Evolutionary conservation across 2,113 vertebrate species (phyloP).

Genomic region (Strix uralensis): DNA sequence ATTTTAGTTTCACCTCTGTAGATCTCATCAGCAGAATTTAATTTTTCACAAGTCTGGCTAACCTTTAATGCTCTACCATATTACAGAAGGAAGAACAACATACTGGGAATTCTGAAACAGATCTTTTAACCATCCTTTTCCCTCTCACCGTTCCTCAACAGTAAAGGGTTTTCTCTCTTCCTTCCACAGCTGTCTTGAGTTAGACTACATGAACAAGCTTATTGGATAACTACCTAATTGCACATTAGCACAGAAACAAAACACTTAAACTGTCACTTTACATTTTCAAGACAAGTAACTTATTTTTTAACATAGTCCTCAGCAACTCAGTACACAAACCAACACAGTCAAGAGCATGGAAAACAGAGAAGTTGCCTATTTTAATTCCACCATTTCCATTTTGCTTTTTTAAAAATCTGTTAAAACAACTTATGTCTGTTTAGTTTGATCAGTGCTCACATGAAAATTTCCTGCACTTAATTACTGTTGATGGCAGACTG

Average conservation of each 20-base stretch:
- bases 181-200: slow-evolving; percentile 64
- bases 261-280: slow-evolving; percentile 64
- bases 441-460: neutral
- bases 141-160: neutral
- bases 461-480: slow-evolving; percentile 26
- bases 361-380: neutral
- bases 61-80: neutral
- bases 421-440: neutral
- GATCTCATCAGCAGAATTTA: neutral
- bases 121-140: neutral
- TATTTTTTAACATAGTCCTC: neutral
- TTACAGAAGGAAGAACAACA: neutral
- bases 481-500: slow-evolving; percentile 28
- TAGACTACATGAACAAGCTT: slow-evolving; percentile 58
- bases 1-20: neutral
- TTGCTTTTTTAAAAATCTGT: neutral
- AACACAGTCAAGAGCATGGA: neutral
- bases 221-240: slow-evolving; percentile 72
- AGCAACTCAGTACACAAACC: neutral
- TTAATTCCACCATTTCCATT: neutral
- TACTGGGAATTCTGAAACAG: neutral
- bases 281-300: slow-evolving; percentile 61
- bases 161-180: neutral
- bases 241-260: slow-evolving; percentile 67
- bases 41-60: neutral